Conservation (phyloP, 2,888 invertebrate species). For the Athripsodes cinereus region DNA sequence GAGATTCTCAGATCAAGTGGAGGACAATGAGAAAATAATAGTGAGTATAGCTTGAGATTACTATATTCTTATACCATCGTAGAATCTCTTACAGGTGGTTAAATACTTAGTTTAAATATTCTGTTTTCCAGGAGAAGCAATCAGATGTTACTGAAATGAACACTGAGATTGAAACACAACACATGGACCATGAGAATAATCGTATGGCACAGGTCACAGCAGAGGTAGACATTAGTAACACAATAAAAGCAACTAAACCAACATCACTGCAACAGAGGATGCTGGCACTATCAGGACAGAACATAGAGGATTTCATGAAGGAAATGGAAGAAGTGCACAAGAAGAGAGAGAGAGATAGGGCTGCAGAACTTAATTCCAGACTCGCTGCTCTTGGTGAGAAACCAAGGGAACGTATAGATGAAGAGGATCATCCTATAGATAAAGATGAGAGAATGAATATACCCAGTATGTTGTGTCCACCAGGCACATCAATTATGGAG, state of each 20-base stretch:
- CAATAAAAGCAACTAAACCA: slow-evolving; percentile 45
- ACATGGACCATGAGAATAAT: slow-evolving; percentile 23
- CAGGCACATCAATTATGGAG: slow-evolving; percentile 33
- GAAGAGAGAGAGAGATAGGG: slow-evolving; percentile 64
- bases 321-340: slow-evolving; percentile 85
- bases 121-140: slow-evolving; percentile 31
- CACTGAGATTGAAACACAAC: slow-evolving; percentile 14
- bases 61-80: too few relatives aligned
- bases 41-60: too few relatives aligned
- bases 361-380: slow-evolving; percentile 54
- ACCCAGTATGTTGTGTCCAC: slow-evolving; percentile 21
- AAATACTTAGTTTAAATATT: too few relatives aligned
- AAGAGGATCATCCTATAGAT: slow-evolving; percentile 18
- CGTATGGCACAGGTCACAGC: slow-evolving; percentile 23
- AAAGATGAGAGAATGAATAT: slow-evolving; percentile 21
- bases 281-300: slow-evolving; percentile 85
- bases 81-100: too few relatives aligned
- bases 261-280: slow-evolving; percentile 79
- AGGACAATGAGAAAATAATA: slow-evolving; percentile 38
- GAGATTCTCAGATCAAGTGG: slow-evolving; percentile 55
- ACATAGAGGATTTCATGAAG: slow-evolving; percentile 88
- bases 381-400: slow-evolving; percentile 35
- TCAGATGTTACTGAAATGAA: slow-evolving; percentile 31
- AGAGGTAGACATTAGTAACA: slow-evolving; percentile 12
- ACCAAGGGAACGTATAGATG: slow-evolving; percentile 15